phyloP scores from a whole-genome alignment of 2,113 vertebrate species.

The Stigmatopora argus region DNA sequence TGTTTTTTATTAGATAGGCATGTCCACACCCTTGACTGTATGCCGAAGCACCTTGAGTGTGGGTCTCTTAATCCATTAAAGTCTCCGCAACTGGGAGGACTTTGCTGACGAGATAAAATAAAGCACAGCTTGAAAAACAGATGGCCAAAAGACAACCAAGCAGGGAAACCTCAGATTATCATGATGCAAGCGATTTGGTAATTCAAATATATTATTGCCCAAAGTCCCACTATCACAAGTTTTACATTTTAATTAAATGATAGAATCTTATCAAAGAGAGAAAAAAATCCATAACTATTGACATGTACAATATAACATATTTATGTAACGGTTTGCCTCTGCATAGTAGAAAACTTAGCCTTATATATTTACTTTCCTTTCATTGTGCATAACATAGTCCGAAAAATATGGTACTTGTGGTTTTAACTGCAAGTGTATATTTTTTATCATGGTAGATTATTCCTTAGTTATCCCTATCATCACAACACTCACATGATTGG shows the following conservation, averaged over 20 bases:
- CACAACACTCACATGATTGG: conserved; percentile 36
- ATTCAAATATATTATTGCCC: background rate
- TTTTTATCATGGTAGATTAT: background rate
- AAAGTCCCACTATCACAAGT: background rate
- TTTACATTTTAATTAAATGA: no score
- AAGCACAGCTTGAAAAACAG: conserved; percentile 35
- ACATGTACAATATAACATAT: no score
- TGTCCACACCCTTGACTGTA: conserved; percentile 54
- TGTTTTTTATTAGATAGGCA: conserved; percentile 12
- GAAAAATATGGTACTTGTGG: background rate
- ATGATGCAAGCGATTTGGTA: conserved; percentile 2
- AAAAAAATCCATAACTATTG: no score
- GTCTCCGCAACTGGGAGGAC: conserved; percentile 36
- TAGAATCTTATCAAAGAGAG: no score
- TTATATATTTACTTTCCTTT: no score
- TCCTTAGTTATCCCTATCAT: background rate
- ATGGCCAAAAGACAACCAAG: conserved; percentile 41
- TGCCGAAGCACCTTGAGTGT: conserved; percentile 45
- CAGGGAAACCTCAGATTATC: conserved; percentile 32
- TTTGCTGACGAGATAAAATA: conserved; percentile 57
- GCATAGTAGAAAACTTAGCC: no score
- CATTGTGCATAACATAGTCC: no score
- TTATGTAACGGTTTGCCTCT: no score
- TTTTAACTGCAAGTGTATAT: background rate
- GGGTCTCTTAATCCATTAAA: conserved; percentile 54